phyloP scores from a whole-genome alignment of 2,113 vertebrate species.

The Dicrurus megarhynchus region DNA sequence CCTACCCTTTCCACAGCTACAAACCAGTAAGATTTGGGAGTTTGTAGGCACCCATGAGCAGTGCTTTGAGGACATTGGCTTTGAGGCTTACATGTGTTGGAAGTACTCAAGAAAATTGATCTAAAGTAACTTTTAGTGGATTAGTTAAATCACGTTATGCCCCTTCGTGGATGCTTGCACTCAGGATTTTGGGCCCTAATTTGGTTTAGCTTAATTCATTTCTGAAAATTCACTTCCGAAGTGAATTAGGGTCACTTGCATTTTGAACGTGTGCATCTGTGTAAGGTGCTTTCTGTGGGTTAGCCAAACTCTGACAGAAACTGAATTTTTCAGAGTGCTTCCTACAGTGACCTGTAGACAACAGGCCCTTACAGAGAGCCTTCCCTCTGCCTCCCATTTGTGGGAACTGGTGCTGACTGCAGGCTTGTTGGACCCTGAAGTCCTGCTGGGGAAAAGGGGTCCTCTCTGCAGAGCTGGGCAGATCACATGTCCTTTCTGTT shows the following conservation, averaged over 20 bases:
- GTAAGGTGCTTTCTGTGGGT: neutral
- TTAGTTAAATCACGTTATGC: slow-evolving; percentile 7
- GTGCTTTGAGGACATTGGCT: neutral
- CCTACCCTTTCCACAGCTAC: neutral
- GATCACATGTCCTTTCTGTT: rapidly evolving
- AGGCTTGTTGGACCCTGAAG: neutral
- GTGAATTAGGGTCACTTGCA: neutral
- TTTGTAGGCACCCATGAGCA: rapidly evolving
- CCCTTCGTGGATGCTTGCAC: neutral
- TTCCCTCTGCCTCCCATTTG: neutral
- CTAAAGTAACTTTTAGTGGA: neutral
- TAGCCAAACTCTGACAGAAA: neutral
- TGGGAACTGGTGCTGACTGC: neutral
- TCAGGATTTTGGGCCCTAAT: neutral
- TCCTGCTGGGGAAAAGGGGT: neutral
- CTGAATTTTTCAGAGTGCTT: neutral
- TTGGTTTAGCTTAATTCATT: neutral
- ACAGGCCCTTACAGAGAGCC: neutral
- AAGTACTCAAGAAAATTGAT: neutral
- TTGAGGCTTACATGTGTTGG: rapidly evolving
- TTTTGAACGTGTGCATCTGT: neutral
- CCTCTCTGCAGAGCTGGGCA: neutral
- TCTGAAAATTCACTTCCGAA: neutral
- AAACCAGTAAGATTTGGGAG: neutral
- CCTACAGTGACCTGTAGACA: neutral